These are phyloP conservation scores for Galerucella pusilla DNA, from an alignment of 2,888 invertebrate genomes.

Conservation along the genomic window DNA sequence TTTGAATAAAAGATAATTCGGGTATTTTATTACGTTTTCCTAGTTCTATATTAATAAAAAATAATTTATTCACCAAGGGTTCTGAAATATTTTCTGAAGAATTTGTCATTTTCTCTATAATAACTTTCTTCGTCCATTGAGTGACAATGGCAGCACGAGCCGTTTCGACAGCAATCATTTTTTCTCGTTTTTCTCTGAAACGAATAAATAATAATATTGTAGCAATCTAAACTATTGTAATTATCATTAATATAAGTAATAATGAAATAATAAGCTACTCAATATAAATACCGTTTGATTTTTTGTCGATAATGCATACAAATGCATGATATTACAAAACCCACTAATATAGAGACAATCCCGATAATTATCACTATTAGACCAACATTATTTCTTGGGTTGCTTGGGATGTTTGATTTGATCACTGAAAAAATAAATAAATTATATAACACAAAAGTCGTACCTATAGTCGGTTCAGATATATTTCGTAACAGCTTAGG, in stretches of 20 bases:
- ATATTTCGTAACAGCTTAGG: too few species aligned
- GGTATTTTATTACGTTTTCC: background rate
- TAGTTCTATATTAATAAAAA: background rate
- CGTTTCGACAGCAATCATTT: slow-evolving; percentile 82
- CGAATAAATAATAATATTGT: background rate
- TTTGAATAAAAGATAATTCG: too few species aligned
- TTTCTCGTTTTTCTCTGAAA: slow-evolving; percentile 78
- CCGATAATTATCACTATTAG: slow-evolving; percentile 65
- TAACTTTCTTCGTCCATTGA: slow-evolving; percentile 91
- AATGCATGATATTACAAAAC: slow-evolving; percentile 50
- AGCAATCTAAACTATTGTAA: background rate
- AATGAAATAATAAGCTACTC: too few species aligned
- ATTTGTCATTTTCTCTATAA: slow-evolving; percentile 82
- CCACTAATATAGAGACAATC: slow-evolving; percentile 71
- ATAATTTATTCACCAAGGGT: slow-evolving; percentile 68
- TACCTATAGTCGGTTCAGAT: too few species aligned
- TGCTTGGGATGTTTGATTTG: slow-evolving; percentile 37
- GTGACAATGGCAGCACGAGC: slow-evolving; percentile 82
- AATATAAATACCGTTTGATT: slow-evolving; percentile 49
- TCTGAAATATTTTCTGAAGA: slow-evolving; percentile 73
- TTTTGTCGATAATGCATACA: slow-evolving; percentile 53
- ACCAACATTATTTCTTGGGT: slow-evolving; percentile 55
- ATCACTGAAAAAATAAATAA: slow-evolving; percentile 22
- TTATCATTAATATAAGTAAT: too few species aligned
- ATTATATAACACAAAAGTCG: slow-evolving; percentile 11